phyloP scores from a whole-genome alignment of 2,797 vertebrate genomes.

The Chiroxiphia lanceolata region DNA sequence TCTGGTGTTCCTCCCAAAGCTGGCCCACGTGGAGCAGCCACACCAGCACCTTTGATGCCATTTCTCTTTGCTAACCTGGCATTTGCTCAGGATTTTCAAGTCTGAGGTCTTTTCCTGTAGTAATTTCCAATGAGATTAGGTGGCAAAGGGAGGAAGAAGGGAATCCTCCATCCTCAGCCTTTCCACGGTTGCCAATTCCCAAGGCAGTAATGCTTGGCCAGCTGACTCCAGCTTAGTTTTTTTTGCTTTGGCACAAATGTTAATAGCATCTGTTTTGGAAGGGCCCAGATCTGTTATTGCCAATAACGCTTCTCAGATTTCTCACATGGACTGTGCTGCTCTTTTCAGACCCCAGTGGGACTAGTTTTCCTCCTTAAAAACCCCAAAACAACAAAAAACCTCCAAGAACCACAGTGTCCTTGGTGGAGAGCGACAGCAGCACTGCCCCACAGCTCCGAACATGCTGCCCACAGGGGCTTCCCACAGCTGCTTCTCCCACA shows the following conservation, averaged over 20 bases:
- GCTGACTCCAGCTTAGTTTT: neutral
- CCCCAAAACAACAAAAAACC: neutral
- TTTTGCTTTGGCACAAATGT: neutral
- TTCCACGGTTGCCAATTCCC: neutral
- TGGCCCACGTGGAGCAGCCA: accelerated
- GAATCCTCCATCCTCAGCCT: neutral
- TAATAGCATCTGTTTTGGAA: neutral
- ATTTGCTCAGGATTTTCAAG: neutral
- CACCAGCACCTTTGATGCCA: neutral
- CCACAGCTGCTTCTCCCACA: neutral
- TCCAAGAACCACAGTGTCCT: neutral
- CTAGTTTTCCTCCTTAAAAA: neutral
- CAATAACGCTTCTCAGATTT: neutral
- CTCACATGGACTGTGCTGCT: neutral
- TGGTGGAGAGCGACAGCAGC: neutral
- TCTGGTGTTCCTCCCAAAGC: neutral
- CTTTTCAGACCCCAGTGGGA: neutral
- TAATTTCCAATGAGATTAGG: neutral
- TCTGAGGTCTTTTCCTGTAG: neutral
- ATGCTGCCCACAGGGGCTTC: neutral
- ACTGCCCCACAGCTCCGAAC: neutral
- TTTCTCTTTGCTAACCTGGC: neutral
- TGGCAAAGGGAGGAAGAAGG: neutral
- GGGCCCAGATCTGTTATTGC: neutral
- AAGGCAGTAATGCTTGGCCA: neutral